Evolutionary conservation across 2,797 vertebrate species (phyloP), one percentile per base, ranked within the genome.

Genomic region (Agapornis canus): DNA sequence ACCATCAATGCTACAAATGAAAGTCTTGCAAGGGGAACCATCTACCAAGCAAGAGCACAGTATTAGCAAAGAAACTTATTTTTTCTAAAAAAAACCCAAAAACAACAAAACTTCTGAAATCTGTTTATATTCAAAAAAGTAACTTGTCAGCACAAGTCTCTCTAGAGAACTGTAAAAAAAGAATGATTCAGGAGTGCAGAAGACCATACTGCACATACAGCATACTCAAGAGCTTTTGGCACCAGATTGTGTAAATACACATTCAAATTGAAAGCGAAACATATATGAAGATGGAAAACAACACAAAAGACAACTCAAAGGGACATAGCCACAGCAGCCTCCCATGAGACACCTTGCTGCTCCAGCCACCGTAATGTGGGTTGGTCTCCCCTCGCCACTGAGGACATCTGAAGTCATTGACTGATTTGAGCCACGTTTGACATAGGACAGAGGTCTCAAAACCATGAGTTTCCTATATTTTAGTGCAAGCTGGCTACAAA

Each of bases 361-460:
- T 70, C 35, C 45, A n/a, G 35, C 47, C 81, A 65, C 22, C 2
- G 0, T 25, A 22, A 0, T 1, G 48, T 8, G 52, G 17, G 3
- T 1, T 47, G 8, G 10, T n/a, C 63, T 29, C 35, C 39, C 35
- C 13, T 26, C 47, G 9, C 17, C 75, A 51, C 25, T 29, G 37
- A 42, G 27, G 22, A 29, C 32, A 51, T 6, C 26, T 13, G 20
- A 51, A 71, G 47, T 8, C 60, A 23, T 1, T 10, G 23, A 61
- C 37, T 5, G 3, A 15, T 45, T 19, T 54, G 35, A 85, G n/a
- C 31, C 31, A 40, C 5, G 11, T 22, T 21, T 20, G 48, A 70
- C 22, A 32, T 23, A 49, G 23, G 6, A 61, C n/a, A 77, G 31
- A 49, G 9, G 32, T 12, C 60, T 71, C 37, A 40, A n/a, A 77